phyloP scores from a whole-genome alignment of 2,113 vertebrate genomes.

The Aythya baeri region DNA sequence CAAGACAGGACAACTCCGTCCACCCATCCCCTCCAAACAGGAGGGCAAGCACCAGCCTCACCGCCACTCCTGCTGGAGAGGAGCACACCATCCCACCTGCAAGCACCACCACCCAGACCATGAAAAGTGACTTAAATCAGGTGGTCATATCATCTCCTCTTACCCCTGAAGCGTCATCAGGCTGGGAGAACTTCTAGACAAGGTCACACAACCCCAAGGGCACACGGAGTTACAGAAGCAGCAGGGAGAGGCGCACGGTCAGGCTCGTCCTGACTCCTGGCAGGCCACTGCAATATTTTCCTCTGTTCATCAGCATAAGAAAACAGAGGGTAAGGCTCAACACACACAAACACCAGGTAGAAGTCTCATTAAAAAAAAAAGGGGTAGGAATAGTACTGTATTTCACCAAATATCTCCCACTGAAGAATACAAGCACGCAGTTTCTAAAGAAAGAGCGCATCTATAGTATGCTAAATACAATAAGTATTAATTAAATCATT shows the following conservation, averaged over 20 bases:
- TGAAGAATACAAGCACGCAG: not conserved
- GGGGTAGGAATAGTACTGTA: not conserved
- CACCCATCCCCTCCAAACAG: not conserved
- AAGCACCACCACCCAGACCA: not conserved
- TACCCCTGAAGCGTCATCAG: not conserved
- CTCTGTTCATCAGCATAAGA: constrained; percentile 7
- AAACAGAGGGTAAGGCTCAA: not conserved
- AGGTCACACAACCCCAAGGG: not conserved
- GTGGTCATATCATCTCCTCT: not conserved
- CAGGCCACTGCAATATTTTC: not conserved
- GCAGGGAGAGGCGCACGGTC: not conserved
- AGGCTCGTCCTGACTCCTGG: fast-evolving
- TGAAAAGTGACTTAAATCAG: not conserved
- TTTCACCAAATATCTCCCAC: not conserved
- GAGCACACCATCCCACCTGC: not conserved
- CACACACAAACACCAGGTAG: no score
- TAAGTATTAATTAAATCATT: constrained; percentile 80
- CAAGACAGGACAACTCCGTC: not conserved
- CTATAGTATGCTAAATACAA: constrained; percentile 60
- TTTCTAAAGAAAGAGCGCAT: constrained; percentile 55
- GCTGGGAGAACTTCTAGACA: not conserved
- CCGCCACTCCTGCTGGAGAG: not conserved
- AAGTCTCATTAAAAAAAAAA: not conserved
- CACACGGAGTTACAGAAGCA: not conserved
- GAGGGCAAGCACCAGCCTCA: not conserved